Conservation (phyloP, 2,113 vertebrate species). For the Mormoops blainvillei region DNA sequence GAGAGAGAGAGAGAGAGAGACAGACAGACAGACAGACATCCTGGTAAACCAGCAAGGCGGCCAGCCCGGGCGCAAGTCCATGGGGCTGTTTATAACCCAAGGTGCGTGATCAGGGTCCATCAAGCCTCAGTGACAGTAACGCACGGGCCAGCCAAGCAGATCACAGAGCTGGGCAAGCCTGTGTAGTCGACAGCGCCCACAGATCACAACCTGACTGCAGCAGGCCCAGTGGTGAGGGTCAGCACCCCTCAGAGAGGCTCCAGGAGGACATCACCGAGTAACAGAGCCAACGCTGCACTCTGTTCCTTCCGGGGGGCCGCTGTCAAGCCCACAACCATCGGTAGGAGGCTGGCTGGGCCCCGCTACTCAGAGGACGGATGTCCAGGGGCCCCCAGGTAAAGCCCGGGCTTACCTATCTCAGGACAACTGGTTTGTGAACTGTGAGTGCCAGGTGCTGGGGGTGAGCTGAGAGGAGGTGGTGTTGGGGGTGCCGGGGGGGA, state of each 20-base stretch:
- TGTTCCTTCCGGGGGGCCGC: not conserved
- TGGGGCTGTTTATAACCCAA: rapidly evolving
- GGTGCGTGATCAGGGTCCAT: rapidly evolving
- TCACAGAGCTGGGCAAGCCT: rapidly evolving
- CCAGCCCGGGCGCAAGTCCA: not conserved
- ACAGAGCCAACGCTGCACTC: rapidly evolving
- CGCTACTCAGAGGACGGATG: rapidly evolving
- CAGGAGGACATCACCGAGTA: rapidly evolving
- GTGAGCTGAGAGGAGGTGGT: rapidly evolving
- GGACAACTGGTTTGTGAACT: rapidly evolving
- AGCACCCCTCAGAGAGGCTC: rapidly evolving
- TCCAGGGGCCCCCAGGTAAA: rapidly evolving
- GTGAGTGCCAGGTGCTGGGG: rapidly evolving
- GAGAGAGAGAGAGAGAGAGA: no score
- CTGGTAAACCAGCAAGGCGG: not conserved
- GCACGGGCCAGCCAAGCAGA: rapidly evolving
- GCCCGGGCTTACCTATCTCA: not conserved
- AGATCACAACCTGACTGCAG: rapidly evolving
- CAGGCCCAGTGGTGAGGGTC: rapidly evolving
- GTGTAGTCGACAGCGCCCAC: rapidly evolving
- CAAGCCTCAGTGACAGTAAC: not conserved
- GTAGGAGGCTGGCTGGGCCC: no score
- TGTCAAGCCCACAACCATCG: rapidly evolving
- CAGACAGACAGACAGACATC: no score
- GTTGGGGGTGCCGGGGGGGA: rapidly evolving